A percentile compares a stretch with the other conserved stretches of the same genome.
Evolutionary conservation across 2,797 vertebrate species (phyloP).

Genomic region (Mormyrops boulengeri): DNA sequence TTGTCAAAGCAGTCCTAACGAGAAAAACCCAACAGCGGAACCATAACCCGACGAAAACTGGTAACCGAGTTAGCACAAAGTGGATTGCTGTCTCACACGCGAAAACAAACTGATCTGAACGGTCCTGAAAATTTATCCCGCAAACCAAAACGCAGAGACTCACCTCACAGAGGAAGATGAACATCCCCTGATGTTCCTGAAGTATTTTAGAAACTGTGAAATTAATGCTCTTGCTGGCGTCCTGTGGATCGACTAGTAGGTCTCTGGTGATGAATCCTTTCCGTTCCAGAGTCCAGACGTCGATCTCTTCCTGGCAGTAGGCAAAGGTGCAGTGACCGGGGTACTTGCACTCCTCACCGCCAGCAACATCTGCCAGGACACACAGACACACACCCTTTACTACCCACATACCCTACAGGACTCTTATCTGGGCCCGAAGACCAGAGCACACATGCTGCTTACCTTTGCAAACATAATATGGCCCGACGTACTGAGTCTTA

Average conservation of each 20-base stretch:
- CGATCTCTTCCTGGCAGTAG: conserved; percentile 96
- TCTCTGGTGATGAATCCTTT: conserved; percentile 91
- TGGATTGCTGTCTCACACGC: too few relatives aligned
- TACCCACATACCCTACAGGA: not conserved
- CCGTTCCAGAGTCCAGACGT: conserved; percentile 91
- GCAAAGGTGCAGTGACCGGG: conserved; percentile 93
- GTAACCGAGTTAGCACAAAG: too few relatives aligned
- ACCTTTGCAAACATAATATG: conserved; percentile 99
- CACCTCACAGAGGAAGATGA: conserved; percentile 96
- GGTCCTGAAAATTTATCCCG: not conserved
- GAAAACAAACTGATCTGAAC: not conserved
- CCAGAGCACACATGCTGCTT: not conserved
- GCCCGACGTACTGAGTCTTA: conserved; percentile 92
- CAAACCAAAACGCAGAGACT: conserved; percentile 18
- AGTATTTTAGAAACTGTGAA: conserved; percentile 81
- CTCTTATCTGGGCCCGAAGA: not conserved
- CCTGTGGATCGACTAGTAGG: conserved; percentile 75
- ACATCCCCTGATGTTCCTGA: conserved; percentile 88
- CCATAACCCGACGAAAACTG: not conserved
- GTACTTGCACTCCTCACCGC: conserved; percentile 84
- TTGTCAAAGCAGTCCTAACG: conserved; percentile 96
- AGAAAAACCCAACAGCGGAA: not conserved
- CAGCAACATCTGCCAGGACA: conserved; percentile 75
- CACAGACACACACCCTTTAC: conserved; percentile 18
- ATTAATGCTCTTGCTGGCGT: conserved; percentile 68